Evolutionary conservation across 2,113 vertebrate species (phyloP).

Genomic region (Panthera tigris): DNA sequence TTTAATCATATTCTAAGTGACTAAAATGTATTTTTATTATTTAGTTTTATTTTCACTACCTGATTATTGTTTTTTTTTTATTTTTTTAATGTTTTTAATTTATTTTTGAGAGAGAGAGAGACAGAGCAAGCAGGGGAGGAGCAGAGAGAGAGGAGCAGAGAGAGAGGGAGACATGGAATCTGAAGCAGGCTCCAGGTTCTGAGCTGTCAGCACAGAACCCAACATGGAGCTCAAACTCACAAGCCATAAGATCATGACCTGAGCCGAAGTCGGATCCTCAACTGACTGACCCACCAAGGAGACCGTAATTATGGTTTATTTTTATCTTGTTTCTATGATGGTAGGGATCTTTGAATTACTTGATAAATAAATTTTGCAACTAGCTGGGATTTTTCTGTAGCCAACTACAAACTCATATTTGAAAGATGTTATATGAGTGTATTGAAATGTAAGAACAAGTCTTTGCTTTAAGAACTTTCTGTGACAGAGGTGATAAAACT

Average conservation of each 20-base stretch:
- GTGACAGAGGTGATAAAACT: neutral
- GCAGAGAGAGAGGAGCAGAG: too few relatives aligned
- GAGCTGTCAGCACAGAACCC: too few relatives aligned
- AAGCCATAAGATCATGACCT: too few relatives aligned
- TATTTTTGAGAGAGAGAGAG: too few relatives aligned
- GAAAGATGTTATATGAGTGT: neutral
- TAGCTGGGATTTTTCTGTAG: neutral
- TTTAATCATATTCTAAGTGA: neutral
- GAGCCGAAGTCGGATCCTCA: too few relatives aligned
- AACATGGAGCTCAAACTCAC: too few relatives aligned
- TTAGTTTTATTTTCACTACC: neutral
- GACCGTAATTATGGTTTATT: neutral
- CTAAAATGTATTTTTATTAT: neutral
- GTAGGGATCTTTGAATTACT: neutral
- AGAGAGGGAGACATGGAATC: too few relatives aligned
- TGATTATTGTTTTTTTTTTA: neutral
- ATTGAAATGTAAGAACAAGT: neutral
- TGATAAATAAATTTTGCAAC: neutral
- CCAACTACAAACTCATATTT: neutral
- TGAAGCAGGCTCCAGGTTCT: too few relatives aligned
- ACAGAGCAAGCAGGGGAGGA: too few relatives aligned
- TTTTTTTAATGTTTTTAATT: too few relatives aligned
- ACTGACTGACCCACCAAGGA: too few relatives aligned
- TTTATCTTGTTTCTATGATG: neutral
- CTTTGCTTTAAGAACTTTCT: neutral